Base-by-base conservation (phyloP, 2,888 invertebrate species). In the Oegoconia quadripuncta region DNA sequence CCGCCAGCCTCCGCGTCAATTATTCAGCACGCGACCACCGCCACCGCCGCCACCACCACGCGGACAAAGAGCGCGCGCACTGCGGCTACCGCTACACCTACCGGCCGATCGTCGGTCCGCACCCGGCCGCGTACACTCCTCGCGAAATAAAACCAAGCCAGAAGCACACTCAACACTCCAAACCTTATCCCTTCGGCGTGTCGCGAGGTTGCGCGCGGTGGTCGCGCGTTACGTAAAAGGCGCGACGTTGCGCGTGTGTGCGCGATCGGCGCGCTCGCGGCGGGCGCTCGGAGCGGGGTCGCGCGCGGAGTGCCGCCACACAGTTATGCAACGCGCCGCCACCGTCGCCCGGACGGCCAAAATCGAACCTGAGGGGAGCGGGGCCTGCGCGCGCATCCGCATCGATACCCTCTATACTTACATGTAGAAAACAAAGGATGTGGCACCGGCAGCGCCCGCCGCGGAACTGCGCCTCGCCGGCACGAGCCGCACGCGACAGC, bases 271-370 rank as follows among this genome's bases (percentile, higher is more conserved):
- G 83, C 81, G 78, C 79, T 73, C 77, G 23, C 80, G 75, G 74
- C 81, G 78, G 74, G 81, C 84, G 82, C 80, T 80, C 77, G 72
- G 72, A 69, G 77, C 77, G 77, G 78, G 69, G 65, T 82, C 84
- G 84, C 87, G 84, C 86, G 80, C 82, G 81, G 78, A 86, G 81
- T 86, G 87, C 78, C 70, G 77, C 65, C 73, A 67, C 76, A 64
- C 60, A 71, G 82, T 84, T 84, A 84, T 84, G 86, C 84, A 83
- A 84, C 78, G 82, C 77, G 79, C 81, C 81, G 78, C 80, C 76
- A 74, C 75, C 56, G 6, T 12, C 26, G 74, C 75, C 73, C 72
- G 65, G 72, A 65, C 68, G 45, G 57, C 65, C 74, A 75, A 77
- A 77, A 81, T 83, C 83, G 82, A 84, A 80, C 60, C 62, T 55